Conservation (phyloP, 2,113 vertebrate species). For the Lichenostomus cassidix region DNA sequence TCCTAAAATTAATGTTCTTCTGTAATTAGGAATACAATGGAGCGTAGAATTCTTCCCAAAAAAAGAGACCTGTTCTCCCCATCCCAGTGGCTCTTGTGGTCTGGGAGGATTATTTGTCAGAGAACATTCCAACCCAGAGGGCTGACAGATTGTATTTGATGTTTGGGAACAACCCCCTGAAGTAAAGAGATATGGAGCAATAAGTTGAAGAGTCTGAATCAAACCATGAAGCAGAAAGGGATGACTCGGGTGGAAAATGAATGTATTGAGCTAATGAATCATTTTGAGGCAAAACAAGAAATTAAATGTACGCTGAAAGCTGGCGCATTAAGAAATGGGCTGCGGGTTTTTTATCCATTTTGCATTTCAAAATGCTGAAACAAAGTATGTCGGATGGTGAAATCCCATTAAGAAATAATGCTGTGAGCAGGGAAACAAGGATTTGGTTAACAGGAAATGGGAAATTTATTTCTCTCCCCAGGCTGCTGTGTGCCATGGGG, state of each 20-base stretch:
- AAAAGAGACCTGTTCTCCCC: not conserved
- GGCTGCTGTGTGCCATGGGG: not conserved
- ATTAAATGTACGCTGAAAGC: constrained; percentile 21
- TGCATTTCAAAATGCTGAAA: not conserved
- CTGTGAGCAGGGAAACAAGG: not conserved
- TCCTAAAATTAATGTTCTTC: not conserved
- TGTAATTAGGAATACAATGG: not conserved
- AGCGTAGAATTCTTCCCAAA: not conserved
- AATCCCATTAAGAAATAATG: not conserved
- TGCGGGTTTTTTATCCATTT: constrained; percentile 35
- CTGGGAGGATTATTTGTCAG: not conserved
- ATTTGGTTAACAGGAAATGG: not conserved
- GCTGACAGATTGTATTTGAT: not conserved
- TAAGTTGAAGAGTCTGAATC: not conserved
- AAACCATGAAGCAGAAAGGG: not conserved
- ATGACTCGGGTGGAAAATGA: not conserved
- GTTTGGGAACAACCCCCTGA: not conserved
- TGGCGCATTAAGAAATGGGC: not conserved
- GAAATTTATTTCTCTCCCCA: not conserved
- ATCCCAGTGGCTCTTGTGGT: not conserved
- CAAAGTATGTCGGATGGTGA: not conserved
- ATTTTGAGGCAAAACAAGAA: constrained; percentile 19
- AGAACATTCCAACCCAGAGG: not conserved
- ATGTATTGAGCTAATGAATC: constrained; percentile 23
- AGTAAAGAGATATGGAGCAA: not conserved